Base-by-base conservation (phyloP, 1,140 invertebrate species). In the Chironomus striatipennis region DNA sequence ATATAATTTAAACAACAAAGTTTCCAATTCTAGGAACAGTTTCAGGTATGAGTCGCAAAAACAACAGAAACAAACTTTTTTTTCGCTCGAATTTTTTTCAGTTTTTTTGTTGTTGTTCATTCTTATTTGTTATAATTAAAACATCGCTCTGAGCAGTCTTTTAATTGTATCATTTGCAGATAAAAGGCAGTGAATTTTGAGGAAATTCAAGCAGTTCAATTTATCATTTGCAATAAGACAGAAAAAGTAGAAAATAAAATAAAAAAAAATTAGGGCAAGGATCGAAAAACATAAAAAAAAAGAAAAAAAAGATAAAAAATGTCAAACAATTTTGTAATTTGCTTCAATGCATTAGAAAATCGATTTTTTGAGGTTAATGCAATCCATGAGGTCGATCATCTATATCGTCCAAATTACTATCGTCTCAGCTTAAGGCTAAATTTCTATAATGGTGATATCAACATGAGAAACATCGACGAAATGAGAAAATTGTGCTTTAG, bases 401-500 rank as follows among this genome's bases (percentile, higher is more conserved):
- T 21, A 70, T 70, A 70, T 70, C 65, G 65, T 18, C 7, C 0
- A 9, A 21, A 70, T 21, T 70, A 18, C 17, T 70, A 70, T 21
- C 5, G 20, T 20, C 65, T 70, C 18, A 18, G 20, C 17, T 70
- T 70, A 70, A 18, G 65, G 17, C 20, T 70, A 70, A 70, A 21
- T 21, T 70, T 70, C 18, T 18, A 20, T 18, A 9, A 20, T 15
- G 9, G 65, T 20, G 65, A 70, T 70, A 18, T 70, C 8, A 12
- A 70, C 65, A 10, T 20, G 18, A 18, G 17, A 3, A 4, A 21
- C 8, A 9, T 20, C 65, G 65, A 20, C 9, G 18, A 70, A 17
- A 70, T 70, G 65, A n/a, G 20, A 70, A 15, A 70, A 70, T 70
- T 70, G 65, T 70, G 65, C 65, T 70, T 20, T 8, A 70, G 65